These are phyloP conservation scores for Bactericera cockerelli DNA, from an alignment of 1,140 invertebrate genomes.

Conservation along the genomic window DNA sequence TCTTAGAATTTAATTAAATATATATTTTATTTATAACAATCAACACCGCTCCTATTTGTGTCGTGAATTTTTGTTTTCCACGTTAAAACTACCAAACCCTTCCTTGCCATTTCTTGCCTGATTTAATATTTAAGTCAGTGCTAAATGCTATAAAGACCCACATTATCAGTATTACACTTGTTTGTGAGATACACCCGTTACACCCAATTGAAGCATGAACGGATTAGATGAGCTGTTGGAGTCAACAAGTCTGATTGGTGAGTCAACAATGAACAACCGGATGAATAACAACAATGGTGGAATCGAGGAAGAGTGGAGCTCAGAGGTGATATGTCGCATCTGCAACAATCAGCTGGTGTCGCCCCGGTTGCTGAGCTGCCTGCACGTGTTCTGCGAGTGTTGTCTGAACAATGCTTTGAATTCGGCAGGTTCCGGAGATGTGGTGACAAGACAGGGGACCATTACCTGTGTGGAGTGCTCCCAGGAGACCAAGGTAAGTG, in stretches of 20 bases:
- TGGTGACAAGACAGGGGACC: conserved; percentile 33
- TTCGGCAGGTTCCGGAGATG: conserved; percentile 41
- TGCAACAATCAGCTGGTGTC: conserved; percentile 52
- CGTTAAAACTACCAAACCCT: neutral
- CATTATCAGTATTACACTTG: too few relatives aligned
- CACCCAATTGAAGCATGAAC: neutral
- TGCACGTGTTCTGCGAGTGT: conserved; percentile 82
- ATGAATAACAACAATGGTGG: neutral
- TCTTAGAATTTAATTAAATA: too few relatives aligned
- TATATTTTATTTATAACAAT: too few relatives aligned
- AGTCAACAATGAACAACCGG: neutral
- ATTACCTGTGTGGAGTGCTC: conserved; percentile 59
- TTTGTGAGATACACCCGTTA: too few relatives aligned
- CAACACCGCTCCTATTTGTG: too few relatives aligned
- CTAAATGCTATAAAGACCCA: too few relatives aligned
- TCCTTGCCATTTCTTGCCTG: neutral
- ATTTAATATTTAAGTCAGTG: too few relatives aligned
- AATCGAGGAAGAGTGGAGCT: neutral
- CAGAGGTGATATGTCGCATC: conserved; percentile 21
- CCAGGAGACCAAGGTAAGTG: conserved; percentile 60
- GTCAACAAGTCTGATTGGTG: neutral
- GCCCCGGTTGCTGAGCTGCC: conserved; percentile 73
- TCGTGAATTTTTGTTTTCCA: too few relatives aligned
- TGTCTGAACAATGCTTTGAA: conserved; percentile 67
- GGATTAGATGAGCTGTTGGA: neutral